These are phyloP conservation scores for Halcyon leucocephala DNA, from an alignment of 2,797 vertebrate species.

Conservation along the genomic window DNA sequence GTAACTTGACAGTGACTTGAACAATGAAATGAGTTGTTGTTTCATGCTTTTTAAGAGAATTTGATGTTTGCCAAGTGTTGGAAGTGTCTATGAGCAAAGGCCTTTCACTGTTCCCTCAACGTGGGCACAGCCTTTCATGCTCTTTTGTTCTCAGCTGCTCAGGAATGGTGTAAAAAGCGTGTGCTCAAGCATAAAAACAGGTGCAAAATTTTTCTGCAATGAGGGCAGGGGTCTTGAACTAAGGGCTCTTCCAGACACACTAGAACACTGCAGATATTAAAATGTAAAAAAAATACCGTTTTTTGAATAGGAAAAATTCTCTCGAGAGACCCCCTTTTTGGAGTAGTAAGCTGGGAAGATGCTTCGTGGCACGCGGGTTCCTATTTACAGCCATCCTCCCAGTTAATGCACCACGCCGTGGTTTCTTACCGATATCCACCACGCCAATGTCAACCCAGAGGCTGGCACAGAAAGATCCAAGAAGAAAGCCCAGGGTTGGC, in stretches of 20 bases:
- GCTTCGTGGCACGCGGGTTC: neutral
- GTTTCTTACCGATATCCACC: slow-evolving; percentile 84
- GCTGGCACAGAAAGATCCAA: slow-evolving; percentile 86
- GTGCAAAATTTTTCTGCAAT: neutral
- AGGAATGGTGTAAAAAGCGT: neutral
- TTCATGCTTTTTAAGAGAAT: neutral
- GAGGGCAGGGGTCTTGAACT: rapidly evolving
- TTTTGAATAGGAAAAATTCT: neutral
- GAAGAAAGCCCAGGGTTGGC: slow-evolving; percentile 84
- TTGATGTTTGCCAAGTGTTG: neutral
- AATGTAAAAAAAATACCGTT: neutral
- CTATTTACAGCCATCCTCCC: neutral
- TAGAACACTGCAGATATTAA: neutral
- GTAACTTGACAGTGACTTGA: neutral
- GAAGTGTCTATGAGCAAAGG: neutral
- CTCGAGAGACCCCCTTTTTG: rapidly evolving
- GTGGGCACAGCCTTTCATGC: rapidly evolving
- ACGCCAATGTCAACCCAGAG: slow-evolving; percentile 90
- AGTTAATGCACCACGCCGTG: rapidly evolving
- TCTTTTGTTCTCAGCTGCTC: neutral
- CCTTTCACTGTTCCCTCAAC: neutral
- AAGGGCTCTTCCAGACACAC: neutral
- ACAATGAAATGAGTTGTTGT: neutral
- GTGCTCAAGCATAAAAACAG: neutral
- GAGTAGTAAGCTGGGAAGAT: neutral